These are phyloP conservation scores for Chalcis sispes DNA, from an alignment of 2,888 invertebrate species.

Conservation along the genomic window DNA sequence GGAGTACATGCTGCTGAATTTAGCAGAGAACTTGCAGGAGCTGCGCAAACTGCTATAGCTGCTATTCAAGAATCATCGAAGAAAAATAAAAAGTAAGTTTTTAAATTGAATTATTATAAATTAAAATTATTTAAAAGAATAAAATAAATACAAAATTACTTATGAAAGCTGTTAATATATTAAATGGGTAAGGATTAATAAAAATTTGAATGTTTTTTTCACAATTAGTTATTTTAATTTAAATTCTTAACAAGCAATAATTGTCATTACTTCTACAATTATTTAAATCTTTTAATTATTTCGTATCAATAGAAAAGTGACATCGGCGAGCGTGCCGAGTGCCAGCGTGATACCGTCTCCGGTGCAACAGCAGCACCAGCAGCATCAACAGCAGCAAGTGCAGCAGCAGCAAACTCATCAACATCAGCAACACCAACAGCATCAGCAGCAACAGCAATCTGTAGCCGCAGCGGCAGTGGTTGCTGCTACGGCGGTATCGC, in stretches of 20 bases:
- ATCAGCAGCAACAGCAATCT: slow-evolving; percentile 35
- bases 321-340: slow-evolving; percentile 68
- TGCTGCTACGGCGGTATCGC: slow-evolving; percentile 12
- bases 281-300: not conserved
- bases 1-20: slow-evolving; percentile 82
- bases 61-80: slow-evolving; percentile 82
- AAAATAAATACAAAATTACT: not conserved
- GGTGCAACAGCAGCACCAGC: slow-evolving; percentile 71
- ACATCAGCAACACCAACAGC: slow-evolving; percentile 47
- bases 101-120: not conserved
- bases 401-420: slow-evolving; percentile 32
- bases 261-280: not conserved
- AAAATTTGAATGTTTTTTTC: not conserved
- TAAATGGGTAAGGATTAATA: not conserved
- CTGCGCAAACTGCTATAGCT: slow-evolving; percentile 85
- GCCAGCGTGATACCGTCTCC: slow-evolving; percentile 70
- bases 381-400: slow-evolving; percentile 39
- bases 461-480: slow-evolving; percentile 17
- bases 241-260: not conserved
- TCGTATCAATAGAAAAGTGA: slow-evolving; percentile 69
- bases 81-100: slow-evolving; percentile 80
- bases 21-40: slow-evolving; percentile 84
- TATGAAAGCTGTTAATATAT: not conserved
- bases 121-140: not conserved
- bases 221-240: too few relatives aligned